Evolutionary conservation across 2,797 vertebrate species (phyloP), one percentile per base, ranked within the genome.

Genomic region (Etheostoma perlongum): DNA sequence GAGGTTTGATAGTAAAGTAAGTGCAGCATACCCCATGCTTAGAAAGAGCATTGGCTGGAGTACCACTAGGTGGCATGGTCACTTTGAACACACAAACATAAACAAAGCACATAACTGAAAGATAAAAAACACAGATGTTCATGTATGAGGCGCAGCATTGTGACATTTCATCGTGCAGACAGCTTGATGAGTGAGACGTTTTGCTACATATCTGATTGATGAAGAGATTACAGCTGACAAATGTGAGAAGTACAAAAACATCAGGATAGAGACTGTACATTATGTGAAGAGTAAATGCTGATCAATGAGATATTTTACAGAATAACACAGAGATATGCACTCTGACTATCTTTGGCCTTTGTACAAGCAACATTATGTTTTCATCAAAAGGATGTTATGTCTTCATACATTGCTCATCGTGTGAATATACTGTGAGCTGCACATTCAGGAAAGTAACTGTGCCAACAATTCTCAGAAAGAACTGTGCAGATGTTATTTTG

Each of bases 61-160:
- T 8, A 72, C 92, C 92, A 93, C 92, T 92, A 93, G 92, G 85
- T 93, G 93, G 91, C 88, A 85, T 91, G 90, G 91, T 93, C 85
- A 92, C 83, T 86, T 88, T 27, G 11, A 42, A 36, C 54, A n/a
- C 46, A 25, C 49, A 21, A 57, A 53, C 25, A 57, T 48, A 70
- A 33, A 73, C 14, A 84, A 49, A 74, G 55, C 57, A 76, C 58
- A 21, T 19, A 51, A 49, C 54, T 30, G 46, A 61, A 55, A 78
- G 54, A 69, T 6, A 48, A 59, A 61, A 76, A 68, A 16, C 19
- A 15, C 77, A 86, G 52, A 66, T 1, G 27, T 67, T 81, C 11
- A 73, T 23, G 21, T 67, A 44, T 67, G 54, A 76, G 25, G 23
- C 4, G 2, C 55, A 77, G 49, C 65, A 75, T 47, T 74, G 71